Evolutionary conservation across 2,797 vertebrate species (phyloP).

Genomic region (Megalops cyprinoides): DNA sequence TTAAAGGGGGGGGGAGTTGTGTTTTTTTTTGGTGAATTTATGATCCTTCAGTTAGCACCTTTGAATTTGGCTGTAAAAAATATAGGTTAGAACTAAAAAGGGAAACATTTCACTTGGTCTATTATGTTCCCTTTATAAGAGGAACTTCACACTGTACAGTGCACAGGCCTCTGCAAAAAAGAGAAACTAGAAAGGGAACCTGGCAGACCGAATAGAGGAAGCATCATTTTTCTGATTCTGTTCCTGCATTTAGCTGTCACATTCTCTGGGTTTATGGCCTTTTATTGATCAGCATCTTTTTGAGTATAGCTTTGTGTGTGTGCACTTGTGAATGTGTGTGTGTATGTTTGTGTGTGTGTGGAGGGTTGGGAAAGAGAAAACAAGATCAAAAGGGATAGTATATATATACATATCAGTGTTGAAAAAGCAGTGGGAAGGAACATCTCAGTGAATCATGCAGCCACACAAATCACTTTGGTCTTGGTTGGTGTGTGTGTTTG

Average conservation of each 20-base stretch:
- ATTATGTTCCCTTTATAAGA: conserved; percentile 52
- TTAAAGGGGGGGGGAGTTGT: background rate
- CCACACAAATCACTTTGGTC: conserved; percentile 8
- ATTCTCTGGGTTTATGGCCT: background rate
- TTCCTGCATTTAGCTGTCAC: conserved; percentile 22
- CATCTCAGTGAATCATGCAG: conserved; percentile 1
- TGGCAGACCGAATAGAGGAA: conserved; percentile 57
- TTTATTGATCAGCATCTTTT: background rate
- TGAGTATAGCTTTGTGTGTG: too few relatives aligned
- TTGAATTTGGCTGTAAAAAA: too few relatives aligned
- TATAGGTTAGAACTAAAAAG: conserved; percentile 44
- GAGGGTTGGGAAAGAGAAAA: too few relatives aligned
- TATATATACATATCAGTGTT: too few relatives aligned
- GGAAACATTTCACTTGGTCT: conserved; percentile 38
- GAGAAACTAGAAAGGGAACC: conserved; percentile 64
- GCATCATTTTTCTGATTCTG: conserved; percentile 38
- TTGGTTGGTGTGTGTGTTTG: background rate
- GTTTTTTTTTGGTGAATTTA: background rate
- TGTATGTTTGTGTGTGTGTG: too few relatives aligned
- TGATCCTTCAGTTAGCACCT: background rate
- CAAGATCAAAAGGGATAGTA: too few relatives aligned
- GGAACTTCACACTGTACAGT: conserved; percentile 50
- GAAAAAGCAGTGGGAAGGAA: background rate
- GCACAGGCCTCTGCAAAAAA: conserved; percentile 50
- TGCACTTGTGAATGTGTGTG: too few relatives aligned